These are phyloP conservation scores for Prenolepis imparis DNA, from an alignment of 2,888 invertebrate genomes.

Conservation along the genomic window DNA sequence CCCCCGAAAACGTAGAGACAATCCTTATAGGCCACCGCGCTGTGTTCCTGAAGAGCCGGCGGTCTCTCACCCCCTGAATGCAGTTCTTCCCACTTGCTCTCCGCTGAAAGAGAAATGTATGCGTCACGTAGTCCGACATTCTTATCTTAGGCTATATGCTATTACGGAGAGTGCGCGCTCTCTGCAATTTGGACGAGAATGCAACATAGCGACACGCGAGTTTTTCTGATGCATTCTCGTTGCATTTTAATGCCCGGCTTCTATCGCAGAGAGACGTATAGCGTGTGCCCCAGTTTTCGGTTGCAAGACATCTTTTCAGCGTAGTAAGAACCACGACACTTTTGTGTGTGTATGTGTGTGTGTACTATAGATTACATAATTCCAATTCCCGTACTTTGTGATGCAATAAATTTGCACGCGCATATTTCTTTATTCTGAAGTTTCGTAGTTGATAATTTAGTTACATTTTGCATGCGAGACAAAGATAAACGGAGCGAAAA, in stretches of 20 bases:
- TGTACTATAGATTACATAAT: not conserved
- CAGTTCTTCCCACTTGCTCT: conserved; percentile 92
- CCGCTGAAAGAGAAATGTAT: conserved; percentile 87
- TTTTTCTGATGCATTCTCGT: conserved; percentile 32
- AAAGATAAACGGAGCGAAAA: not conserved
- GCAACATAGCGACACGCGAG: conserved; percentile 3
- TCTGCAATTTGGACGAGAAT: not conserved
- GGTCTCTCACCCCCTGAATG: conserved; percentile 91
- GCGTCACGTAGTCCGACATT: conserved; percentile 49
- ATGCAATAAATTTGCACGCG: not conserved
- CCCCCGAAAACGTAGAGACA: conserved; percentile 95
- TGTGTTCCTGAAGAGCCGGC: conserved; percentile 94
- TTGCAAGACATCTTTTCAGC: not conserved
- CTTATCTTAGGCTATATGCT: conserved; percentile 14
- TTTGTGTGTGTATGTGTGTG: not conserved
- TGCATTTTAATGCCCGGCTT: conserved; percentile 56
- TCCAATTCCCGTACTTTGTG: not conserved
- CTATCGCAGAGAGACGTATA: not conserved
- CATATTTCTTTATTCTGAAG: not conserved
- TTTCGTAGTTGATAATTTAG: not conserved
- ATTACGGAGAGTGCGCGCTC: conserved; percentile 9
- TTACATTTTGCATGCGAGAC: not conserved
- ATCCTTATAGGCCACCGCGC: conserved; percentile 92
- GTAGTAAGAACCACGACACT: not conserved
- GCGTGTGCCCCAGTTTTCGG: conserved; percentile 38